These are phyloP conservation scores for Muscicapa adusta DNA, from an alignment of 2,113 vertebrate species.

Conservation along the genomic window DNA sequence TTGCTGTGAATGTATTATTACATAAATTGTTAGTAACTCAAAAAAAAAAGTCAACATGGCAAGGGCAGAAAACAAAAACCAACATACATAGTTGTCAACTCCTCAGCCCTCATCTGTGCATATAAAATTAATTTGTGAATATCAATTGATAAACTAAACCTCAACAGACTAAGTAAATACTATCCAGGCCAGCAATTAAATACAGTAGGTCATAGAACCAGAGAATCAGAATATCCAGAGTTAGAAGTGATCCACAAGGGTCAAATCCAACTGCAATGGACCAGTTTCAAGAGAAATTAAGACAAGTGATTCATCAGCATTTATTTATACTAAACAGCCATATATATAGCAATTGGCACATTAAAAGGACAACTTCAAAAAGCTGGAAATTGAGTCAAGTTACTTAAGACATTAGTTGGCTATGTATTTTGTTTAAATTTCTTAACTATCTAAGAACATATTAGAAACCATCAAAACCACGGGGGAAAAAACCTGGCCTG, in stretches of 20 bases:
- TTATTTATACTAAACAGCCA: neutral
- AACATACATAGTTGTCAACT: neutral
- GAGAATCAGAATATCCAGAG: neutral
- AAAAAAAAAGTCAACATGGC: neutral
- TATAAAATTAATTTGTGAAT: neutral
- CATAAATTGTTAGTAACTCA: neutral
- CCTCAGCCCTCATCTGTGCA: neutral
- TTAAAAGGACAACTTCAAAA: neutral
- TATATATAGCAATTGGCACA: neutral
- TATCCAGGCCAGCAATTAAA: neutral
- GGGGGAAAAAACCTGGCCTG: fast-evolving
- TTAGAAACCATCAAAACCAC: neutral
- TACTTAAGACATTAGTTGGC: neutral
- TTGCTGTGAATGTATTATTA: neutral
- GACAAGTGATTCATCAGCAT: neutral
- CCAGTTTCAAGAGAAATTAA: neutral
- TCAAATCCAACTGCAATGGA: neutral
- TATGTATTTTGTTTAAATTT: neutral
- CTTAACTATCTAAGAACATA: neutral
- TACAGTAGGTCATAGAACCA: neutral
- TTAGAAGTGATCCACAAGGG: neutral
- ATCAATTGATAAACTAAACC: neutral
- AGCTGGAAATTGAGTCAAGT: neutral
- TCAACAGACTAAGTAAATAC: neutral
- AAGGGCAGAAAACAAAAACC: neutral